Conservation (phyloP, 2,113 vertebrate genomes). For the Pongo pygmaeus region DNA sequence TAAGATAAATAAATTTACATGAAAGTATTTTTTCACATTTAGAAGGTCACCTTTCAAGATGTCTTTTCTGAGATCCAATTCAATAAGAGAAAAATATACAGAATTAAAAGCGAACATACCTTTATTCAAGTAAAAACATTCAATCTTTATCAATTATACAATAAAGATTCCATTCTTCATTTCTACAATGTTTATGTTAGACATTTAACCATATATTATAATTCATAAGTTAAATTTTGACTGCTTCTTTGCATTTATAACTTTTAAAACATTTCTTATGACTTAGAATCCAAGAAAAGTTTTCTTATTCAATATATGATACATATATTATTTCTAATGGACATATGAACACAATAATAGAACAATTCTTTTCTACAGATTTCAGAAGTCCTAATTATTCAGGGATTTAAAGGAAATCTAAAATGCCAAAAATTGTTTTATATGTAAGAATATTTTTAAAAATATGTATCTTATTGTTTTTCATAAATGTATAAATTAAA, state of each 20-base stretch:
- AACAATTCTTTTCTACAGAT: neutral
- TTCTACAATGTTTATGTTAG: slow-evolving; percentile 67
- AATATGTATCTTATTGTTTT: neutral
- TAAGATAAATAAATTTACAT: slow-evolving; percentile 61
- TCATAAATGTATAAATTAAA: neutral
- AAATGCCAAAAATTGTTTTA: neutral
- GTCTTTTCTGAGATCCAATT: slow-evolving; percentile 56
- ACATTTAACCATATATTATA: slow-evolving; percentile 49
- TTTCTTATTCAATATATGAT: neutral
- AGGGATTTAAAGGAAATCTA: neutral
- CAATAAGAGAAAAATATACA: slow-evolving; percentile 69
- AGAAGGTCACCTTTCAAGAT: slow-evolving; percentile 64
- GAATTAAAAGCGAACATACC: slow-evolving; percentile 60
- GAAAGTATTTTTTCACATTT: slow-evolving; percentile 71
- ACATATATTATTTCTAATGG: neutral
- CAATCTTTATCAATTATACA: slow-evolving; percentile 64
- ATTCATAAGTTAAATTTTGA: slow-evolving; percentile 68
- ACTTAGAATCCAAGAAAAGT: neutral
- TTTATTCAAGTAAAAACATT: slow-evolving; percentile 70
- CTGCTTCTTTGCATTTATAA: slow-evolving; percentile 57
- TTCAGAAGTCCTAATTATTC: slow-evolving; percentile 9
- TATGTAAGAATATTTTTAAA: neutral
- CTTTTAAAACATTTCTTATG: slow-evolving; percentile 73
- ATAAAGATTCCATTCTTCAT: slow-evolving; percentile 65
- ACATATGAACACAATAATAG: neutral